Evolutionary conservation across 2,888 invertebrate species (phyloP).

Genomic region (Caenorhabditis doughertyi): DNA sequence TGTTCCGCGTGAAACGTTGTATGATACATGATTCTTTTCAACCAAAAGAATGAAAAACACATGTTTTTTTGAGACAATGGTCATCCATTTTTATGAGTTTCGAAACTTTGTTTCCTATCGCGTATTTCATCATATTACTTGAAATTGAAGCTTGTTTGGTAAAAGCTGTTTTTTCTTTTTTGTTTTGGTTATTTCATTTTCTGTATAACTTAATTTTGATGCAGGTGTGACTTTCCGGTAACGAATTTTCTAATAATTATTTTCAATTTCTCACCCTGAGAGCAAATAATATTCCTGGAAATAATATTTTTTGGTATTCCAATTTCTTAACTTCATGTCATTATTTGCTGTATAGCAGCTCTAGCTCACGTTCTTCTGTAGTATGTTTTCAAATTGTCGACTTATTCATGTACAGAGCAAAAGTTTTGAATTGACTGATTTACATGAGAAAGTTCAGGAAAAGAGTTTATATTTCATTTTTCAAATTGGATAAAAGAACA

Average conservation of each 20-base stretch:
- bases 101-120: neutral
- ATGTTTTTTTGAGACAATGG: slow-evolving; percentile 6
- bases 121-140: slow-evolving; percentile 10
- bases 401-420: no score
- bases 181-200: neutral
- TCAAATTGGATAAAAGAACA: neutral
- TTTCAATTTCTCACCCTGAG: no score
- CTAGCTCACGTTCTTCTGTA: no score
- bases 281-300: no score
- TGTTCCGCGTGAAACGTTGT: neutral
- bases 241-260: no score
- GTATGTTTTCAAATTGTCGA: no score
- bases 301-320: no score
- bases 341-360: no score
- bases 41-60: neutral
- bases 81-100: slow-evolving; percentile 28
- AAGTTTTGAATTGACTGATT: no score
- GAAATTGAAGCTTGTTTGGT: slow-evolving; percentile 8
- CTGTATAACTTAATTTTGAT: neutral
- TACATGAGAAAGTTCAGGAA: no score
- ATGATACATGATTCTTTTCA: neutral
- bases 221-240: neutral
- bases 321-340: no score
- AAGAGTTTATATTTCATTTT: no score
- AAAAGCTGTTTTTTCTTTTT: neutral